Evolutionary conservation across 2,797 vertebrate species (phyloP), one percentile per base, ranked within the genome.

Genomic region (Sebastes flavidus): DNA sequence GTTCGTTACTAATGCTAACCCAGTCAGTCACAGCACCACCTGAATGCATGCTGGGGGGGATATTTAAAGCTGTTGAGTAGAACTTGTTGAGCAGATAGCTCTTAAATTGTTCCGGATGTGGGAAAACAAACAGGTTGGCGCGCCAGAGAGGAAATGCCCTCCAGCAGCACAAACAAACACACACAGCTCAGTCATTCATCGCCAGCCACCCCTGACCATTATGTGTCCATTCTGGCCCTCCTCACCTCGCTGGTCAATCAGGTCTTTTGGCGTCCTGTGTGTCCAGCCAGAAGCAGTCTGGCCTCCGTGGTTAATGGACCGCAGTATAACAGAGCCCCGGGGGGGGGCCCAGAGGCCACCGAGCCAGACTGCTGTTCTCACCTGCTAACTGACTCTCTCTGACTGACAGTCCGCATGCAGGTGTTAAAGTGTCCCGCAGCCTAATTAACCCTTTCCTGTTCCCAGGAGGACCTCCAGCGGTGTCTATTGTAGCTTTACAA

Each of bases 381-480:
- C 89, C 85, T 82, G 75, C 78, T 87, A 36, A 86, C 63, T 76
- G 78, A 61, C 72, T 59, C 74, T 79, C 49, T n/a, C 72, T 79
- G 49, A 24, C 68, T 69, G 65, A 72, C 81, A 24, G 83, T 76
- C 78, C 65, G 63, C 87, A 87, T 72, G 76, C 89, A 93, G 91
- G 93, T 93, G 94, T 92, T 87, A 84, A 89, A 89, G 81, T 73
- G 65, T 62, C 72, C 82, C 34, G 5, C 60, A 80, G 86, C 79
- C 72, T 91, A 84, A 93, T 92, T 69, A 90, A 91, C 78, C 77
- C 60, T 77, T 95, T 95, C 91, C 90, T 94, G 91, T 84, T 83
- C 73, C 78, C 81, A 56, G 66, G 30, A 80, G 81, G 84, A 92
- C 89, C 90, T 90, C 89, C 88, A 89, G 88, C 78, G 42, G 84